Conservation (phyloP, 2,888 invertebrate species). For the Chironomus riparius region DNA sequence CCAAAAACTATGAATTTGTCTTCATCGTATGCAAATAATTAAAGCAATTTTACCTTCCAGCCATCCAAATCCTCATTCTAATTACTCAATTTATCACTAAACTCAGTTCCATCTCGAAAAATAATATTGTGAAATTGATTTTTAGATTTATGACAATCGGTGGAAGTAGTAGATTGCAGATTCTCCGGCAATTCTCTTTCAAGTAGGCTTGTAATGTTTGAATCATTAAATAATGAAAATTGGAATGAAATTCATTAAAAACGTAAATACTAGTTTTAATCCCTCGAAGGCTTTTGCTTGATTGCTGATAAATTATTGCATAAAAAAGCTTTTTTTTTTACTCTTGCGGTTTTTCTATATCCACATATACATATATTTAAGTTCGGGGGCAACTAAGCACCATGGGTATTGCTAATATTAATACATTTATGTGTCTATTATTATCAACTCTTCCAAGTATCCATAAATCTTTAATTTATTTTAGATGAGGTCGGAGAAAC, state of each 20-base stretch:
- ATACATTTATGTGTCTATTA: too few relatives aligned
- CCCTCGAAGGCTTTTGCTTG: not conserved
- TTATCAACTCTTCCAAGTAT: not conserved
- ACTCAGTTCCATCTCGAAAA: too few relatives aligned
- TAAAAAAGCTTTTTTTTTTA: not conserved
- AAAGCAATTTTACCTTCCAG: too few relatives aligned
- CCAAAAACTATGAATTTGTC: too few relatives aligned
- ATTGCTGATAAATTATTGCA: not conserved
- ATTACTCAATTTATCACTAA: too few relatives aligned
- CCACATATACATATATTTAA: not conserved
- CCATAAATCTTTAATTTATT: conserved; percentile 19
- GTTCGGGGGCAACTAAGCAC: not conserved
- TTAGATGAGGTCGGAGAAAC: not conserved
- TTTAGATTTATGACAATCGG: conserved; percentile 16
- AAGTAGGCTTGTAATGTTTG: conserved; percentile 16
- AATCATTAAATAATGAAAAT: conserved; percentile 24
- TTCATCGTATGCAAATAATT: too few relatives aligned
- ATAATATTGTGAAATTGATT: not conserved
- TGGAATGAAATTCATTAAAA: conserved; percentile 19
- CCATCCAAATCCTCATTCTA: too few relatives aligned
- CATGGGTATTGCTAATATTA: not conserved
- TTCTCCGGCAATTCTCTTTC: conserved; percentile 6
- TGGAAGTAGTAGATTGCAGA: not conserved
- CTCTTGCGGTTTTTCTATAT: not conserved
- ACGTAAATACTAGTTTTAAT: conserved; percentile 9